phyloP scores from a whole-genome alignment of 2,888 invertebrate species.

The Xylophagus ater region DNA sequence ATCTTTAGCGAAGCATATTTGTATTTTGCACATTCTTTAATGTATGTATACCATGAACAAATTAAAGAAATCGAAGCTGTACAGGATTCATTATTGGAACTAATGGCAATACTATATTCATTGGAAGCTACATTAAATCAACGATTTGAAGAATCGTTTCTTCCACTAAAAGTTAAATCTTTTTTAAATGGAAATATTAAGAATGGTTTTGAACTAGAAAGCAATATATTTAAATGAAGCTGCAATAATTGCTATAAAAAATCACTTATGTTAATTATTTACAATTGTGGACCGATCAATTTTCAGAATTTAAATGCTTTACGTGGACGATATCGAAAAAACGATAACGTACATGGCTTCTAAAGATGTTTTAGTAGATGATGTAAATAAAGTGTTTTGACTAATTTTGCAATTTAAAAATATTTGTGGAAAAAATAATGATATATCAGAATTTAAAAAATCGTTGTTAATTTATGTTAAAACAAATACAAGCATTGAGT shows the following conservation, averaged over 20 bases:
- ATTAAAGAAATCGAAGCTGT: not conserved
- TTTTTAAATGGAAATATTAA: not conserved
- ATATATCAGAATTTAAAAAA: no score
- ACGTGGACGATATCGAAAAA: not conserved
- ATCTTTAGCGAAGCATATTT: slow-evolving; percentile 3
- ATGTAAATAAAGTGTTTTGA: no score
- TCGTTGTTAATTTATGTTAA: no score
- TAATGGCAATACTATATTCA: not conserved
- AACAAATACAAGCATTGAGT: no score
- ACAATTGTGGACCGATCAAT: slow-evolving; percentile 4
- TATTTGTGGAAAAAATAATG: no score
- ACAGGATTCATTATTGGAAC: not conserved
- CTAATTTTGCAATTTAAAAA: no score
- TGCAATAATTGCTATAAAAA: slow-evolving; percentile 3
- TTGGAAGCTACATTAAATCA: not conserved
- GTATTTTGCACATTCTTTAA: not conserved
- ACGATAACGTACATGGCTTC: not conserved
- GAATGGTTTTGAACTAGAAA: no score
- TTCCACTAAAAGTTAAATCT: slow-evolving; percentile 1
- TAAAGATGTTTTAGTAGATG: not conserved
- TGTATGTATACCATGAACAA: no score
- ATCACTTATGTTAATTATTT: slow-evolving; percentile 2
- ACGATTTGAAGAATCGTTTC: not conserved
- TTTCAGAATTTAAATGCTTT: not conserved
- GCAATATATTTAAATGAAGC: no score